Evolutionary conservation across 2,797 vertebrate species (phyloP), one percentile per base, ranked within the genome.

Genomic region (Acropternis orthonyx): DNA sequence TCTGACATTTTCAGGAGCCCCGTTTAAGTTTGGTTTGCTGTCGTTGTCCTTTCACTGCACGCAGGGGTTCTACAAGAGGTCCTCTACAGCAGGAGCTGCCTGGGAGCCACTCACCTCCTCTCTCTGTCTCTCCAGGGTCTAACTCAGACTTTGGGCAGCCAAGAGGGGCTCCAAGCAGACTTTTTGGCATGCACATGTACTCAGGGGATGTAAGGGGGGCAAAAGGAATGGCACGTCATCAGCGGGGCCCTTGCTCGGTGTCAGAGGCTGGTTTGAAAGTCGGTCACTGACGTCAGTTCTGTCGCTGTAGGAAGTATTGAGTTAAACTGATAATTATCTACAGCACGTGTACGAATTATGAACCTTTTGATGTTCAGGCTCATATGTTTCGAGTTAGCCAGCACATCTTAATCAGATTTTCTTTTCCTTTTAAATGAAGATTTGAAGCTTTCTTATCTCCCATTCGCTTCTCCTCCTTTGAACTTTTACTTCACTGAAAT

Each of bases 251-350:
- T 94, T 3, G 5, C 90, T 92, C 46, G 19, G 13, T 92, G 87
- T 94, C 94, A 88, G 85, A 77, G 82, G 34, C 85, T 90, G 75
- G 67, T 67, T 66, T 46, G 89, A 82, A 88, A 96, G 75, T 76
- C 58, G 5, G 75, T 68, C 13, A 6, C 90, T 95, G 94, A 95
- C 82, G 84, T 96, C 96, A 96, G 54, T 39, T 72, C 90, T 93
- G 92, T 93, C 36, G 16, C 96, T 88, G 72, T 78, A 91, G 95
- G 97, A 96, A 96, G 93, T 93, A 95, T 96, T 34, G 12, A 73
- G 93, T 95, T 96, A 94, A 96, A 92, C 94, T 95, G 97, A 97
- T 97, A 83, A 95, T 96, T 95, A 97, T 97, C 97, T 95, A 32
- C 88, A 89, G 95, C 94, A 96, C 71, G 73, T 96, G 96, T 85